Evolutionary conservation across 2,888 invertebrate genomes (phyloP).

Genomic region (Hirtodrosophila confusa): DNA sequence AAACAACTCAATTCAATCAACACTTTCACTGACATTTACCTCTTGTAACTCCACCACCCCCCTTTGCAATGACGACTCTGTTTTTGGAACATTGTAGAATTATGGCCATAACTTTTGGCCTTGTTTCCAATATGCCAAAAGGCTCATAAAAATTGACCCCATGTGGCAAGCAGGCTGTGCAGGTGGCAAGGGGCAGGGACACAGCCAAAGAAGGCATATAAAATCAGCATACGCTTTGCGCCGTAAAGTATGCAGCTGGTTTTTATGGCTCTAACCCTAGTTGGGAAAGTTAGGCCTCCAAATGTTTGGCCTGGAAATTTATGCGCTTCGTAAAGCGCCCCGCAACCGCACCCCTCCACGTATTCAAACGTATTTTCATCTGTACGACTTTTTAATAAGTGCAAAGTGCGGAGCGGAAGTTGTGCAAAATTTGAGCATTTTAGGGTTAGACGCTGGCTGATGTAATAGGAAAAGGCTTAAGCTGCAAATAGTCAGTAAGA

Average conservation of each 20-base stretch:
- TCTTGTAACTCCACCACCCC: slow-evolving; percentile 7
- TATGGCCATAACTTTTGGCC: slow-evolving; percentile 73
- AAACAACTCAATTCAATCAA: slow-evolving; percentile 1
- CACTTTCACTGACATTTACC: slow-evolving; percentile 19
- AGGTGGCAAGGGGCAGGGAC: background rate
- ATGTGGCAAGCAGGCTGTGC: slow-evolving; percentile 40
- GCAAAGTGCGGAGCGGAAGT: slow-evolving; percentile 70
- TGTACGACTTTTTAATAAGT: slow-evolving; percentile 74
- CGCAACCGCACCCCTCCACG: background rate
- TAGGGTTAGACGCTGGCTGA: slow-evolving; percentile 36
- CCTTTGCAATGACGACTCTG: slow-evolving; percentile 37
- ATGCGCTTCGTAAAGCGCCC: slow-evolving; percentile 38
- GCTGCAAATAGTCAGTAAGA: no score
- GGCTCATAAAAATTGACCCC: slow-evolving; percentile 75
- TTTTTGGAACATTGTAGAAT: slow-evolving; percentile 57
- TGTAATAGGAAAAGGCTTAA: slow-evolving; percentile 36
- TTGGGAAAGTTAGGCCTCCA: slow-evolving; percentile 65
- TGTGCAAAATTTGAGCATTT: slow-evolving; percentile 47
- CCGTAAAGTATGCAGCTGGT: slow-evolving; percentile 76
- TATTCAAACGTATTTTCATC: slow-evolving; percentile 52
- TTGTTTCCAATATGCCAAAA: slow-evolving; percentile 75
- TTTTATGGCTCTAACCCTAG: slow-evolving; percentile 68
- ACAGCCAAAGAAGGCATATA: slow-evolving; percentile 53
- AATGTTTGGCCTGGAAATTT: slow-evolving; percentile 55
- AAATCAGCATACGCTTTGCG: slow-evolving; percentile 70